Conservation (phyloP, 2,797 vertebrate species). For the Smutsia gigantea region DNA sequence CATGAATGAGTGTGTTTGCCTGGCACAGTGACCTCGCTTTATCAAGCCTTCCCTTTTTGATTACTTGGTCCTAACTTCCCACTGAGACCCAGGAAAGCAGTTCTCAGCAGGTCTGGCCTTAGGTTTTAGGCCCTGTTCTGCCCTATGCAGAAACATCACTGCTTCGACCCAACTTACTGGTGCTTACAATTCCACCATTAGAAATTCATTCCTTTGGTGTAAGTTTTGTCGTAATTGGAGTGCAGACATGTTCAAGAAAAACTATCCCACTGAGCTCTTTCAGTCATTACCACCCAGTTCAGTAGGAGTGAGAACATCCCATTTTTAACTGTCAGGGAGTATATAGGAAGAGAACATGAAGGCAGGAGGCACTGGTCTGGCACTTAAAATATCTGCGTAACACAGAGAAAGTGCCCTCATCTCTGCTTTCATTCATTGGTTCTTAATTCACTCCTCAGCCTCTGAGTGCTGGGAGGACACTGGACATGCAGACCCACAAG, state of each 20-base stretch:
- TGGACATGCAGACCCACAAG: rapidly evolving
- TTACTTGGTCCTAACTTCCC: neutral
- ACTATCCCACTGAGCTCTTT: neutral
- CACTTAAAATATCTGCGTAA: rapidly evolving
- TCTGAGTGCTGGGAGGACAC: rapidly evolving
- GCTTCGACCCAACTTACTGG: neutral
- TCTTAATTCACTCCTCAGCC: rapidly evolving
- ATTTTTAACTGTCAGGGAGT: neutral
- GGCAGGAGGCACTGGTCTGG: neutral
- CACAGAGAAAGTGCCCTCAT: rapidly evolving
- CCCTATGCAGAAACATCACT: rapidly evolving
- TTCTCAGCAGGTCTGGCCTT: neutral
- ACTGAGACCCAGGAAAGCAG: neutral
- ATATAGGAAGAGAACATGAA: neutral
- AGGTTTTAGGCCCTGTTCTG: neutral
- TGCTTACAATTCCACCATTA: neutral
- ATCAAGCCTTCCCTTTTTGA: neutral
- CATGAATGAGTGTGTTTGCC: neutral
- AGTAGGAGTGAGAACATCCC: neutral
- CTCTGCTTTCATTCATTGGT: rapidly evolving
- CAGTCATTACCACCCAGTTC: neutral
- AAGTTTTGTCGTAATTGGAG: neutral
- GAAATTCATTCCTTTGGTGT: neutral
- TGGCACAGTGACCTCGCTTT: neutral
- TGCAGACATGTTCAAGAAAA: neutral